Evolutionary conservation across 2,888 invertebrate genomes (phyloP).

Genomic region (Tetranychus truncatus): DNA sequence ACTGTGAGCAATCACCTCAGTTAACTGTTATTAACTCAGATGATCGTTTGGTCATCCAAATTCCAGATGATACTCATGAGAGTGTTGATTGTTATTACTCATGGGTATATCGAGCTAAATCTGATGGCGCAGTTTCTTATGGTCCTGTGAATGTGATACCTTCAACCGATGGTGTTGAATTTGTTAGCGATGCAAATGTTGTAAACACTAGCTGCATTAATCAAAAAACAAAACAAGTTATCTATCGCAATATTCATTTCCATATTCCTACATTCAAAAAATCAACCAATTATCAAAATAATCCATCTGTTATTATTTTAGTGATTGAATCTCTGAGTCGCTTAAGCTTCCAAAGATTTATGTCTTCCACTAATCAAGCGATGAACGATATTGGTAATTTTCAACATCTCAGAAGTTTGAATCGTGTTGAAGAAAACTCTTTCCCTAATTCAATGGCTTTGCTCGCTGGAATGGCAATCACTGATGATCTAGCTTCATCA

Average conservation of each 20-base stretch:
- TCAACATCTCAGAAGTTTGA: constrained; percentile 66
- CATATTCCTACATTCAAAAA: neutral
- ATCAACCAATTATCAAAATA: neutral
- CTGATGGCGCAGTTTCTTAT: neutral
- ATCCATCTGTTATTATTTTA: constrained; percentile 45
- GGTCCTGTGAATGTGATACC: neutral
- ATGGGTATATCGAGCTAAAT: neutral
- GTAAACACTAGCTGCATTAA: neutral
- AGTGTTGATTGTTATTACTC: neutral
- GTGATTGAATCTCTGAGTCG: constrained; percentile 71
- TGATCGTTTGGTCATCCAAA: neutral
- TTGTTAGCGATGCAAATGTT: neutral
- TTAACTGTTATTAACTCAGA: neutral
- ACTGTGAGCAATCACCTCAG: neutral
- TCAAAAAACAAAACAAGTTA: neutral
- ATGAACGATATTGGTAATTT: constrained; percentile 43
- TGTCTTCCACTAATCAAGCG: constrained; percentile 49
- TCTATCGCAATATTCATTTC: constrained; percentile 7
- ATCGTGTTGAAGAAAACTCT: constrained; percentile 84
- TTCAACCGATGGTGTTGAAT: neutral
- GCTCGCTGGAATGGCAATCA: constrained; percentile 43
- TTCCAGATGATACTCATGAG: neutral
- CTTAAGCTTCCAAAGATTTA: constrained; percentile 61
- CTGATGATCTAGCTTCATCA: neutral
- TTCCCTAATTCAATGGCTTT: constrained; percentile 72